phyloP scores from a whole-genome alignment of 2,888 invertebrate species.

The Drosophila buzzatii region DNA sequence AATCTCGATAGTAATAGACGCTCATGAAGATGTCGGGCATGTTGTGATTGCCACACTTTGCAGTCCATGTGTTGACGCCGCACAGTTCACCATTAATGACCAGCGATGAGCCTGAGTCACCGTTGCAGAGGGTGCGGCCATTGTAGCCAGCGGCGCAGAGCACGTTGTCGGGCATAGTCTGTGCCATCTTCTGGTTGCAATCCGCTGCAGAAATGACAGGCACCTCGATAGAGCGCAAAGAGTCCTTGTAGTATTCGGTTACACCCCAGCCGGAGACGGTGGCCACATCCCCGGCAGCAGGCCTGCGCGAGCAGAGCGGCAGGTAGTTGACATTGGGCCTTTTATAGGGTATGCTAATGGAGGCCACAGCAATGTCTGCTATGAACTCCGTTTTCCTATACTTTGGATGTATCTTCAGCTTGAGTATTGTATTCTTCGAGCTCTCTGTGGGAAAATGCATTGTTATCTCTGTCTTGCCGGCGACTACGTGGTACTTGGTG shows the following conservation, averaged over 20 bases:
- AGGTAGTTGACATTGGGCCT: constrained; percentile 21
- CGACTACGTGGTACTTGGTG: constrained; percentile 19
- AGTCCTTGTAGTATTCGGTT: neutral
- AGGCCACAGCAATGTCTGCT: constrained; percentile 52
- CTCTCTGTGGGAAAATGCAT: neutral
- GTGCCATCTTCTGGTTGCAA: constrained; percentile 24
- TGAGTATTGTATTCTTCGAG: constrained; percentile 18
- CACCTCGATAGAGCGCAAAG: constrained; percentile 21
- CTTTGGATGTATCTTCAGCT: constrained; percentile 31
- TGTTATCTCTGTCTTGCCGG: neutral
- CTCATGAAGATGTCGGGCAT: constrained; percentile 52
- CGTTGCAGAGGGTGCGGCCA: constrained; percentile 39
- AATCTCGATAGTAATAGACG: constrained; percentile 22
- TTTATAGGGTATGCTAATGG: neutral
- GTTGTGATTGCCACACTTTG: constrained; percentile 25
- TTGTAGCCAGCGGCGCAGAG: constrained; percentile 43
- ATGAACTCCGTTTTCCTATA: constrained; percentile 18
- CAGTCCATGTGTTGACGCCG: constrained; percentile 48
- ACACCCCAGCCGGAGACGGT: constrained; percentile 49
- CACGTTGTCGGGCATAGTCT: constrained; percentile 35
- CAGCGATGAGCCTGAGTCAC: constrained; percentile 60
- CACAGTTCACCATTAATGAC: constrained; percentile 38
- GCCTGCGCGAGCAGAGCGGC: constrained; percentile 15
- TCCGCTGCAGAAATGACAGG: constrained; percentile 13
- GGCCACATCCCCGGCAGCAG: constrained; percentile 11